A percentile compares a stretch with the other conserved stretches of the same genome.
Conservation (phyloP, 1,140 invertebrate species). For the Panulirus ornatus region DNA sequence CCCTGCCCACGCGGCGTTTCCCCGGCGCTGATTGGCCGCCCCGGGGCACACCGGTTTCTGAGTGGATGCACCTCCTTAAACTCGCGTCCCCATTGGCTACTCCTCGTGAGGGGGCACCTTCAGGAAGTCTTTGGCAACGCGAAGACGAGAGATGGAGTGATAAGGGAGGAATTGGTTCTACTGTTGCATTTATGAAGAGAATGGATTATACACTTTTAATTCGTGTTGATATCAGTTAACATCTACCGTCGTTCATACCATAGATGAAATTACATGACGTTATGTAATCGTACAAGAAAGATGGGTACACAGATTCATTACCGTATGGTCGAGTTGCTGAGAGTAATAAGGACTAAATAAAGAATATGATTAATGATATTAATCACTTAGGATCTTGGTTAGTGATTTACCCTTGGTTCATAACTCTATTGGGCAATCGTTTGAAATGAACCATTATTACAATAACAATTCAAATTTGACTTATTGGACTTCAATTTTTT, state of each 20-base stretch:
- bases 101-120: constrained; percentile 26
- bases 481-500: too few species aligned
- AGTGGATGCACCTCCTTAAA: constrained; percentile 20
- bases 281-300: neutral
- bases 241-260: neutral
- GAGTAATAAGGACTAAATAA: neutral
- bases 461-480: too few species aligned
- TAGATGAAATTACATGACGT: neutral
- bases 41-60: constrained; percentile 58
- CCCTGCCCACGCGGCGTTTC: constrained; percentile 9
- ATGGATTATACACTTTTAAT: neutral
- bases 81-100: constrained; percentile 29
- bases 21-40: constrained; percentile 37
- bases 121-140: constrained; percentile 8
- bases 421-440: too few species aligned
- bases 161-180: constrained; percentile 2
- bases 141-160: constrained; percentile 14
- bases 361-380: too few species aligned
- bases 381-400: too few species aligned
- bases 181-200: constrained; percentile 3
- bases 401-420: too few species aligned
- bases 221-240: neutral
- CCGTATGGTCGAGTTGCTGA: neutral
- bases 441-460: too few species aligned
- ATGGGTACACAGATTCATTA: neutral